phyloP scores from a whole-genome alignment of 1,140 invertebrate species.

The Lutraria rhynchaena region DNA sequence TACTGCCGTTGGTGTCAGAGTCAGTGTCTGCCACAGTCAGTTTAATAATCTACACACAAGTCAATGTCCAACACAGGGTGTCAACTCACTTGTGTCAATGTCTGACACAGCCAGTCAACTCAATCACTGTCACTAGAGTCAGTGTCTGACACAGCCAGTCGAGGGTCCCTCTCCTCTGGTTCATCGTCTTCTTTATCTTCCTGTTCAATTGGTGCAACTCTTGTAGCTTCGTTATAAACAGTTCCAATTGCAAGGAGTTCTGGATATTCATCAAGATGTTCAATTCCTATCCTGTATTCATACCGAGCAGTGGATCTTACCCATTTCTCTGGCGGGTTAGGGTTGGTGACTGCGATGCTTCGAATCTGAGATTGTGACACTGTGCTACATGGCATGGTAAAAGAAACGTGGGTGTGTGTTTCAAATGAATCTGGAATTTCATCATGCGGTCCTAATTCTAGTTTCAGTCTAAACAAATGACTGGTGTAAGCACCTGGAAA shows the following conservation, averaged over 20 bases:
- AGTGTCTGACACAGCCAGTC: conserved; percentile 31
- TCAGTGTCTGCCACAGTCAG: no score
- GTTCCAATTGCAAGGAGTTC: conserved; percentile 46
- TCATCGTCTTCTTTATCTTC: conserved; percentile 26
- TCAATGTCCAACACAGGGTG: no score
- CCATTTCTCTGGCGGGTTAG: conserved; percentile 98
- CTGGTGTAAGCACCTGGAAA: conserved; percentile 96
- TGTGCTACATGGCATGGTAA: conserved; percentile 99
- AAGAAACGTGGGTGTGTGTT: conserved; percentile 95
- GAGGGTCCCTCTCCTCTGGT: conserved; percentile 34
- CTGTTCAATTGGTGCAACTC: not conserved
- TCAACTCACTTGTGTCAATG: no score
- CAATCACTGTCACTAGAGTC: conserved; percentile 51
- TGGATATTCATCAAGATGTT: conserved; percentile 70
- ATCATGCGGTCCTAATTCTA: conserved; percentile 98
- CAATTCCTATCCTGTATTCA: conserved; percentile 89
- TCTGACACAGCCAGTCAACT: no score
- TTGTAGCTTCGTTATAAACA: conserved; percentile 45
- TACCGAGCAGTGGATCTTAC: conserved; percentile 98
- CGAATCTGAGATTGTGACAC: conserved; percentile 98
- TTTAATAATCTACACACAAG: no score
- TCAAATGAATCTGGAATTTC: conserved; percentile 96
- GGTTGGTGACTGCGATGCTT: conserved; percentile 95
- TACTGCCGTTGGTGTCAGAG: no score
- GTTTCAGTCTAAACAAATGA: conserved; percentile 95